These are phyloP conservation scores for Hippocampus mohnikei DNA, from an alignment of 2,113 vertebrate species.

Conservation along the genomic window DNA sequence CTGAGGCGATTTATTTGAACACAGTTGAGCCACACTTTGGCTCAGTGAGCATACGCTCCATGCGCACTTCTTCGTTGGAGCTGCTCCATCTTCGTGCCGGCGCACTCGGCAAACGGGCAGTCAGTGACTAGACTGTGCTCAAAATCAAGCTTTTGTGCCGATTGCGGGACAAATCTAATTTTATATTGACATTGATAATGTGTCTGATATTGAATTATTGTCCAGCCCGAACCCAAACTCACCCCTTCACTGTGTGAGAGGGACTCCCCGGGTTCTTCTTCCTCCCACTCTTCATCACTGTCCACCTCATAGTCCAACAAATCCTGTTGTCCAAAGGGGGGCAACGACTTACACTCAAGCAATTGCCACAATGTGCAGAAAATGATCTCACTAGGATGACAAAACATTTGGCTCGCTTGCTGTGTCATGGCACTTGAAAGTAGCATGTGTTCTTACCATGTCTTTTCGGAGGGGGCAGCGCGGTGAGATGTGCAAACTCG, in stretches of 20 bases:
- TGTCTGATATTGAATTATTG: no score
- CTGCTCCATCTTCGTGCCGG: no score
- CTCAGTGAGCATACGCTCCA: no score
- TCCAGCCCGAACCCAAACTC: conserved; percentile 32
- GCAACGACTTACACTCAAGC: background rate
- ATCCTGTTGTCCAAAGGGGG: conserved; percentile 59
- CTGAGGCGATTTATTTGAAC: no score
- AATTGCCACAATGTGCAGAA: background rate
- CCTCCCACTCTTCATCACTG: conserved; percentile 98
- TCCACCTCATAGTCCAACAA: conserved; percentile 94
- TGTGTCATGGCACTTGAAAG: background rate
- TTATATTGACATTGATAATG: no score
- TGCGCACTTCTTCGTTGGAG: no score
- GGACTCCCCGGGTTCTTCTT: conserved; percentile 96
- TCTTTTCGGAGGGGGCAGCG: conserved; percentile 84
- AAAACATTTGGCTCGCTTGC: background rate
- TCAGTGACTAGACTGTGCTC: no score
- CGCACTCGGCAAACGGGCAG: no score
- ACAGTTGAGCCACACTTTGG: no score
- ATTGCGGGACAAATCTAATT: no score
- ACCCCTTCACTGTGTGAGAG: conserved; percentile 97
- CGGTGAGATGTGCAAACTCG: conserved; percentile 70
- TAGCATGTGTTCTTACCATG: conserved; percentile 62
- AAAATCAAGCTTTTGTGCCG: no score
- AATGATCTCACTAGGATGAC: background rate